These are phyloP conservation scores for Pseudoatta argentina DNA, from an alignment of 1,140 invertebrate species.

Conservation along the genomic window DNA sequence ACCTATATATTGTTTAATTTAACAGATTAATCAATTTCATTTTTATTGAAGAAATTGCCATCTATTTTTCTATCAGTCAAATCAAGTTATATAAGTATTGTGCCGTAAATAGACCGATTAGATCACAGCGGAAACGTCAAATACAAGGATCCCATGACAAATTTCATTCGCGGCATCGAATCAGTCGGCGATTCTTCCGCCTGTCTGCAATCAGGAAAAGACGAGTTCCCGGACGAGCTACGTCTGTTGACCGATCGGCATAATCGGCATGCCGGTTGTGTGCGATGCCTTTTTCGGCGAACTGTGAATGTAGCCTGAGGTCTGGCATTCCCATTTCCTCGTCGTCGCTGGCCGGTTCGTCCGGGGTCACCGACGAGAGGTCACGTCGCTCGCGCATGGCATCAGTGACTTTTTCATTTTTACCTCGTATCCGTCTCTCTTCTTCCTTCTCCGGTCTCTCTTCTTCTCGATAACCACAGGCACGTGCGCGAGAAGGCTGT, in stretches of 20 bases:
- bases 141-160: slow-evolving; percentile 46
- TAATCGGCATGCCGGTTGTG: slow-evolving; percentile 73
- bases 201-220: slow-evolving; percentile 66
- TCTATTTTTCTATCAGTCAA: slow-evolving; percentile 1
- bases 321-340: slow-evolving; percentile 71
- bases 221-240: slow-evolving; percentile 66
- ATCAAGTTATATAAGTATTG: not conserved
- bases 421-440: slow-evolving; percentile 37
- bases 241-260: slow-evolving; percentile 71
- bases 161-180: slow-evolving; percentile 48
- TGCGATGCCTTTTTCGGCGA: slow-evolving; percentile 74
- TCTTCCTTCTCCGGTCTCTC: slow-evolving; percentile 30
- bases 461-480: slow-evolving; percentile 55
- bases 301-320: slow-evolving; percentile 73
- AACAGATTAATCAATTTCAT: not conserved
- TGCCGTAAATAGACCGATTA: slow-evolving; percentile 16
- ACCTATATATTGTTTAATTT: not conserved
- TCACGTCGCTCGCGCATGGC: slow-evolving; percentile 79
- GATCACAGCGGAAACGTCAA: slow-evolving; percentile 20
- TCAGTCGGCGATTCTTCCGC: slow-evolving; percentile 59
- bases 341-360: slow-evolving; percentile 75
- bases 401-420: slow-evolving; percentile 76
- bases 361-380: slow-evolving; percentile 78
- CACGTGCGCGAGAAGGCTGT: slow-evolving; percentile 43
- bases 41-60: not conserved